phyloP scores from a whole-genome alignment of 2,113 vertebrate species.

The Lepisosteus osseus region DNA sequence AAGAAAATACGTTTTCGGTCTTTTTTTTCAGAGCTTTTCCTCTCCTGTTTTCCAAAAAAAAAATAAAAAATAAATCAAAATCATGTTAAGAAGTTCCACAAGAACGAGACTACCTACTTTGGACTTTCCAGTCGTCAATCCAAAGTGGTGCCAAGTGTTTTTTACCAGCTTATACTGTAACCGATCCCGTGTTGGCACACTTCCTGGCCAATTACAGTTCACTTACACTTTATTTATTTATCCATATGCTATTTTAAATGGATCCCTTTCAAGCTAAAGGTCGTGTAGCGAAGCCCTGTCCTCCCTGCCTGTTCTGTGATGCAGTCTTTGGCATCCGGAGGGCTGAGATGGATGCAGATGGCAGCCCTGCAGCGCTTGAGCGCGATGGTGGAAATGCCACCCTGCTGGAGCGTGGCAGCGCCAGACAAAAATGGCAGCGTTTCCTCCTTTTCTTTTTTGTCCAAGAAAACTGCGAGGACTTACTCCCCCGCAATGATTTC shows the following conservation, averaged over 20 bases:
- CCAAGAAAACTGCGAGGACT: too few species aligned
- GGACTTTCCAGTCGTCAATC: conserved; percentile 39
- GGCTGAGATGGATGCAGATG: background rate
- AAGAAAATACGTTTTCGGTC: conserved; percentile 5
- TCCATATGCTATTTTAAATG: conserved; percentile 33
- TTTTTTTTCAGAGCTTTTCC: conserved; percentile 22
- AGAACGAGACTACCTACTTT: conserved; percentile 30
- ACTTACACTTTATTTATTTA: conserved; percentile 46
- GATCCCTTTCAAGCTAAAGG: conserved; percentile 15
- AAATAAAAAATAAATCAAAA: conserved; percentile 34
- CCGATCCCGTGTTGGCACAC: conserved; percentile 32
- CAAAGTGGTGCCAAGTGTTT: conserved; percentile 43
- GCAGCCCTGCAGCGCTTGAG: conserved; percentile 1
- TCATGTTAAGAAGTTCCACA: conserved; percentile 6
- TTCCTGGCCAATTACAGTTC: conserved; percentile 35
- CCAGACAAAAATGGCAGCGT: background rate
- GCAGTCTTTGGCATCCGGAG: background rate
- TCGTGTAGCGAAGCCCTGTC: background rate
- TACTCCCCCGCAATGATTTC: too few species aligned
- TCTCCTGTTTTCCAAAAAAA: conserved; percentile 30
- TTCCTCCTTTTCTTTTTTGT: background rate
- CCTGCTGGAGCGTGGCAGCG: background rate
- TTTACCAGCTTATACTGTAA: conserved; percentile 24
- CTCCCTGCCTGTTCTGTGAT: background rate
- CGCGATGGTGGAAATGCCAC: conserved; percentile 7